A percentile compares a stretch with the other conserved stretches of the same genome.
Conservation (phyloP, 2,113 vertebrate genomes). For the Henicopernis longicauda region DNA sequence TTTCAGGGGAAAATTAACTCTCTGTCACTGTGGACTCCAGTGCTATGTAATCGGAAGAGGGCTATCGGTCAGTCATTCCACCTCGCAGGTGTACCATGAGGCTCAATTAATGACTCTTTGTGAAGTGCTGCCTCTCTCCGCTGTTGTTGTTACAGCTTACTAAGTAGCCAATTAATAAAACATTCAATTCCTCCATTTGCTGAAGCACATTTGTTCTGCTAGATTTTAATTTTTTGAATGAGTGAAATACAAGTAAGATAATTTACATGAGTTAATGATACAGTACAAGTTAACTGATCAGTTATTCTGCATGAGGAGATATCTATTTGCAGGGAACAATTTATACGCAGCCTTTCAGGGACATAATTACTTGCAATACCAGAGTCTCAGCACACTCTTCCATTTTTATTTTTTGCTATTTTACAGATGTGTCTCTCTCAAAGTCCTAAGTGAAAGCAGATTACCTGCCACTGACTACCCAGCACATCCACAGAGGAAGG, state of each 20-base stretch:
- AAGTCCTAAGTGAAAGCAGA: not conserved
- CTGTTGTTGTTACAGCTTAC: not conserved
- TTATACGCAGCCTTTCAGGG: not conserved
- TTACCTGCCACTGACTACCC: not conserved
- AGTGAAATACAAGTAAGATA: not conserved
- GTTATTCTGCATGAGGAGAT: not conserved
- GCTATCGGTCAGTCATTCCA: not conserved
- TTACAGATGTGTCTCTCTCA: not conserved
- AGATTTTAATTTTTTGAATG: constrained; percentile 20
- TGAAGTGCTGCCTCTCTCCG: not conserved
- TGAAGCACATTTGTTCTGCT: constrained; percentile 1
- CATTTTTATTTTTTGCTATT: not conserved
- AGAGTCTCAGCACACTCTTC: not conserved
- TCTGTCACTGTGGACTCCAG: accelerated
- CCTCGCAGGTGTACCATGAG: not conserved
- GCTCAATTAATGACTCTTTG: not conserved
- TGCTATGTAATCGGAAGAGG: not conserved
- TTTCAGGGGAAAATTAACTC: not conserved
- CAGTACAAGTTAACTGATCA: not conserved
- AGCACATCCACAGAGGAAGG: not conserved
- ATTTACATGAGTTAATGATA: constrained; percentile 25
- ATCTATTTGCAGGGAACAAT: not conserved
- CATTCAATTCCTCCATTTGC: not conserved
- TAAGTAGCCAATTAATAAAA: not conserved
- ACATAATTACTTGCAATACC: not conserved